Base-by-base conservation (phyloP, 2,797 vertebrate species). In the Melopsittacus undulatus region DNA sequence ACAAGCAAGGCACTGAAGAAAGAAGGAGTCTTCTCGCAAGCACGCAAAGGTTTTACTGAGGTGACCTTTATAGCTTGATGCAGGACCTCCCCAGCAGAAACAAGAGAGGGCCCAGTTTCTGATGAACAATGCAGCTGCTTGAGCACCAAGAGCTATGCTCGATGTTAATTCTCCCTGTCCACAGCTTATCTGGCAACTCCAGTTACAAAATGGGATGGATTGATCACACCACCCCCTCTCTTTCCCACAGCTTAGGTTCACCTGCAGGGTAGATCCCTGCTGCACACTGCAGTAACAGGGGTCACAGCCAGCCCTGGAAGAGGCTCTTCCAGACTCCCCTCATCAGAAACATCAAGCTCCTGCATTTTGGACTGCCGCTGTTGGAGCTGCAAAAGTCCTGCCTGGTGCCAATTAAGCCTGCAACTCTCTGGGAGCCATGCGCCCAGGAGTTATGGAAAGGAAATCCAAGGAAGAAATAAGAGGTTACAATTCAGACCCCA, bases 121-220 rank as follows among this genome's bases (percentile, higher is more conserved):
- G 7, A 8, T 1, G 20, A 74, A 21, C 0, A 0, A 21, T 3
- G 13, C 0, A 0, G 29, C 43, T 89, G 43, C 63, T 59, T 67
- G 36, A 59, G 42, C 59, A 49, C 9, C 11, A 42, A 54, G 19
- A 73, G 30, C 48, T 40, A 45, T 36, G 3, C 5, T 14, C 2
- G 1, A 15, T 13, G 2, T 4, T 32, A 19, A 3, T n/a, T 17
- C 4, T 70, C 54, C 70, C 30, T 3, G 1, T 14, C 13, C 34
- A 2, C 45, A 13, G 30, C 38, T 86, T 42, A 66, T 21, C 42
- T 7, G 10, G 82, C 9, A 75, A 24, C 45, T 63, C 62, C 2
- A 0, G n/a, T 15, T 64, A 22, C 9, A 87, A 84, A 84, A 15
- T 0, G 0, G 15, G 22, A 64, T 1, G 3, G 13, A 34, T 59